These are phyloP conservation scores for Eupristina koningsbergeri DNA, from an alignment of 1,140 invertebrate species.

Conservation along the genomic window DNA sequence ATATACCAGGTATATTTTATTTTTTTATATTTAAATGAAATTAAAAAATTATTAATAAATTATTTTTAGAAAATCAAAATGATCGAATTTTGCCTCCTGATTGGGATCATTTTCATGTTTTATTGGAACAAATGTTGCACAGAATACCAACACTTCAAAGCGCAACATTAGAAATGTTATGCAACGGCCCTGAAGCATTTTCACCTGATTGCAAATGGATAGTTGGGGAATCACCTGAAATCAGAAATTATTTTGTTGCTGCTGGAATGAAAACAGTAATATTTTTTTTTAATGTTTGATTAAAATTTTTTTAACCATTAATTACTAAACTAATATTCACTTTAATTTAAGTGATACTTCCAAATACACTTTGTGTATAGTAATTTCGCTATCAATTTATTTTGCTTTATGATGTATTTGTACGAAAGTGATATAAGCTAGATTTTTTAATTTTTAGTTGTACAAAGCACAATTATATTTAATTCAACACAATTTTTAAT, in stretches of 20 bases:
- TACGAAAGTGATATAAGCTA: no score
- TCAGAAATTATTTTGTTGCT: constrained; percentile 95
- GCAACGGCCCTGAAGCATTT: constrained; percentile 93
- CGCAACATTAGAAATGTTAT: constrained; percentile 83
- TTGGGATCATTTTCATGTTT: constrained; percentile 96
- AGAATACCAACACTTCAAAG: constrained; percentile 85
- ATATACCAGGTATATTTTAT: constrained; percentile 73
- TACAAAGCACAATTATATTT: background rate
- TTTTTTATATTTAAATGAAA: constrained; percentile 23
- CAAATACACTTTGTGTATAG: no score
- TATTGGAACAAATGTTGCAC: constrained; percentile 88
- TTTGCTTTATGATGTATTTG: no score
- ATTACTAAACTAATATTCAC: background rate
- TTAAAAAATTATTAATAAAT: constrained; percentile 23
- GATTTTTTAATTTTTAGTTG: no score
- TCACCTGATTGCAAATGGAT: constrained; percentile 94
- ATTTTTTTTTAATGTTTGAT: constrained; percentile 22
- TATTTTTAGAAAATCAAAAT: constrained; percentile 68
- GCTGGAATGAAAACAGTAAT: constrained; percentile 93
- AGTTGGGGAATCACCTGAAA: constrained; percentile 93
- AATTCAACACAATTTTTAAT: constrained; percentile 12
- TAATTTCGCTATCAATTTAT: no score
- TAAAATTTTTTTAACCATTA: background rate
- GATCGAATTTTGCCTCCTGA: constrained; percentile 83
- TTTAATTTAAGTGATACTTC: background rate